phyloP scores from a whole-genome alignment of 2,888 invertebrate species.

The Plebejus melissa region DNA sequence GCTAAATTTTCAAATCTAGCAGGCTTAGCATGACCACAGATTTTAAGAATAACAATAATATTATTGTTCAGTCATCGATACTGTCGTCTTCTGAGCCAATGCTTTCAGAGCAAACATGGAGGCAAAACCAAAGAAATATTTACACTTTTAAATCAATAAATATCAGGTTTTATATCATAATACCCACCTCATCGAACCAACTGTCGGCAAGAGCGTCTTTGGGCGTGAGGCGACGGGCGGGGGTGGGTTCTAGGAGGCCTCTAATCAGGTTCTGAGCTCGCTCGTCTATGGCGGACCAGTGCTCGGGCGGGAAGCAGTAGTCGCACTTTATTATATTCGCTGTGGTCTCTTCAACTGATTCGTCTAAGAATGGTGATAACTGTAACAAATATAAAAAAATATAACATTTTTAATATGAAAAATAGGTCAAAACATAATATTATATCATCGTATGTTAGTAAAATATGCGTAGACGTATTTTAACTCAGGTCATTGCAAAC shows the following conservation, averaged over 20 bases:
- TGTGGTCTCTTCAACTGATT: constrained; percentile 90
- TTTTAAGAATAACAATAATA: too few species aligned
- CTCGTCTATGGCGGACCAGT: constrained; percentile 83
- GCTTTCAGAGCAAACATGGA: too few species aligned
- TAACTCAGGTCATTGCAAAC: too few species aligned
- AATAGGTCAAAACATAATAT: background rate
- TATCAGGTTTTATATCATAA: background rate
- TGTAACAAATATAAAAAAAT: constrained; percentile 45
- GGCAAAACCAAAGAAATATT: too few species aligned
- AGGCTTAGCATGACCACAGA: too few species aligned
- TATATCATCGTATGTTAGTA: too few species aligned
- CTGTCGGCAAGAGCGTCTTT: constrained; percentile 53
- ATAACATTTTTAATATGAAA: background rate
- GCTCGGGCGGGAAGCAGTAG: constrained; percentile 89
- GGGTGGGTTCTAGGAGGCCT: constrained; percentile 80
- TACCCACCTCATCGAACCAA: constrained; percentile 64
- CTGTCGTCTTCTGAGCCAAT: too few species aligned
- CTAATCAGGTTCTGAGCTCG: constrained; percentile 84
- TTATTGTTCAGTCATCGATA: too few species aligned
- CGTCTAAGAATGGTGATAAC: constrained; percentile 91
- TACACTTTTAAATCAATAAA: too few species aligned
- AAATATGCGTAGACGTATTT: too few species aligned
- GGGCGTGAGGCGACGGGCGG: constrained; percentile 53
- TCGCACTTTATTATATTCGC: constrained; percentile 90
- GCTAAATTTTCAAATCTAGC: too few species aligned